These are phyloP conservation scores for Heteropelma amictum DNA, from an alignment of 2,888 invertebrate genomes.

Conservation along the genomic window DNA sequence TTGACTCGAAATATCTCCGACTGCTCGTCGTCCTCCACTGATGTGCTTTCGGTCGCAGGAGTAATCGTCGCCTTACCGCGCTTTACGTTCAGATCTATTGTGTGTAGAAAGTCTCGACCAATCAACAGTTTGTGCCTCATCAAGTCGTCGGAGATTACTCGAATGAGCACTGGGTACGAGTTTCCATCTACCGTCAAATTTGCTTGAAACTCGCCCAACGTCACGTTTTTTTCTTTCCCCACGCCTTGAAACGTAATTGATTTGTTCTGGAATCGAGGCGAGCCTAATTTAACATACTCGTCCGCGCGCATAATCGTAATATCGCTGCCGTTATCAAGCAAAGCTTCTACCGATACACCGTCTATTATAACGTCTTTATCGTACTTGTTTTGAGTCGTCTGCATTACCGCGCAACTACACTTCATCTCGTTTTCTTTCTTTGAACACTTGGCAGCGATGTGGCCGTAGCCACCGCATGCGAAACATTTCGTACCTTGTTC, in stretches of 20 bases:
- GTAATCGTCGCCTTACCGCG: background rate
- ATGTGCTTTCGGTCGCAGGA: background rate
- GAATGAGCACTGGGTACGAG: background rate
- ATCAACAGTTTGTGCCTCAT: background rate
- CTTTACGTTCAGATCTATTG: no score
- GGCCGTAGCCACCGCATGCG: slow-evolving; percentile 7
- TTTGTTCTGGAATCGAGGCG: slow-evolving; percentile 7
- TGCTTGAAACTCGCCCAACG: slow-evolving; percentile 10
- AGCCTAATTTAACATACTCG: slow-evolving; percentile 30
- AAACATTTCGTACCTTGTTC: slow-evolving; percentile 16
- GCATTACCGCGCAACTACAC: background rate
- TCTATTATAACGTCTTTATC: slow-evolving; percentile 14
- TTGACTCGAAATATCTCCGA: background rate
- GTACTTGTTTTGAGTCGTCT: background rate
- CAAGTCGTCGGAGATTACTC: background rate
- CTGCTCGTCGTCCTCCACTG: background rate
- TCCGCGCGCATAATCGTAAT: slow-evolving; percentile 17
- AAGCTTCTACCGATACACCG: slow-evolving; percentile 13
- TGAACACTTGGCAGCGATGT: background rate
- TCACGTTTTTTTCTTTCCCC: slow-evolving; percentile 13
- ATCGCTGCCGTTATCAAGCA: slow-evolving; percentile 46
- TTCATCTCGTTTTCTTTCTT: background rate
- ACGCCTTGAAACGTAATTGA: slow-evolving; percentile 22
- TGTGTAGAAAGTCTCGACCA: no score
- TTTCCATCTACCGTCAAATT: slow-evolving; percentile 4